Evolutionary conservation across 1,140 invertebrate genomes (phyloP).

Genomic region (Acyrthosiphon pisum): DNA sequence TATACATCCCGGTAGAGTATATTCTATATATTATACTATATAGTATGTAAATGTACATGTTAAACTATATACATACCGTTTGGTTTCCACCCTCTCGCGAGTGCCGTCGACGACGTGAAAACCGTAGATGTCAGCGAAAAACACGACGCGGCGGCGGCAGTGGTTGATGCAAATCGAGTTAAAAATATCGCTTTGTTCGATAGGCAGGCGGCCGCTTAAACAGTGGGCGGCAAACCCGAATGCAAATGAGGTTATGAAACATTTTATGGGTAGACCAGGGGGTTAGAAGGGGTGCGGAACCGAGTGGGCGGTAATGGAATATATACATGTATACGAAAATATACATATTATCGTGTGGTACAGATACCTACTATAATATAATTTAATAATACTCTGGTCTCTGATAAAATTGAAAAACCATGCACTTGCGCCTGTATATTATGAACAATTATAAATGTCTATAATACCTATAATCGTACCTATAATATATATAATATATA

Average conservation of each 20-base stretch:
- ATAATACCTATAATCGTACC: neutral
- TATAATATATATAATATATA: too few relatives aligned
- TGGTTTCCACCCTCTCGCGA: neutral
- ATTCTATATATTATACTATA: neutral
- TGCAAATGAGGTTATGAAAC: constrained; percentile 56
- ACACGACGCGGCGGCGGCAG: neutral
- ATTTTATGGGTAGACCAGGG: neutral
- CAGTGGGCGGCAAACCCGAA: constrained; percentile 43
- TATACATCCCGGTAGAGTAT: neutral
- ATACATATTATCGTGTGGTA: neutral
- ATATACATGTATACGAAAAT: neutral
- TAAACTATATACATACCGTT: constrained; percentile 2
- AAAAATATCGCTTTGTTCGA: constrained; percentile 46
- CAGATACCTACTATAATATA: neutral
- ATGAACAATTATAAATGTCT: neutral
- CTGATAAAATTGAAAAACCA: neutral
- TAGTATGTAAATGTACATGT: neutral
- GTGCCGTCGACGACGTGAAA: neutral
- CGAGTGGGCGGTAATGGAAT: neutral
- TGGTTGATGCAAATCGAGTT: constrained; percentile 53
- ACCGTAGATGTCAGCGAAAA: constrained; percentile 31
- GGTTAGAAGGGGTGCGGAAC: neutral
- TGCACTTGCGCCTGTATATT: neutral
- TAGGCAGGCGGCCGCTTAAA: constrained; percentile 25
- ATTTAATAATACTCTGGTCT: neutral